These are phyloP conservation scores for Haliclona indistincta DNA, from an alignment of 37 sponge, comb jelly and placozoan genomes.

Conservation along the genomic window DNA sequence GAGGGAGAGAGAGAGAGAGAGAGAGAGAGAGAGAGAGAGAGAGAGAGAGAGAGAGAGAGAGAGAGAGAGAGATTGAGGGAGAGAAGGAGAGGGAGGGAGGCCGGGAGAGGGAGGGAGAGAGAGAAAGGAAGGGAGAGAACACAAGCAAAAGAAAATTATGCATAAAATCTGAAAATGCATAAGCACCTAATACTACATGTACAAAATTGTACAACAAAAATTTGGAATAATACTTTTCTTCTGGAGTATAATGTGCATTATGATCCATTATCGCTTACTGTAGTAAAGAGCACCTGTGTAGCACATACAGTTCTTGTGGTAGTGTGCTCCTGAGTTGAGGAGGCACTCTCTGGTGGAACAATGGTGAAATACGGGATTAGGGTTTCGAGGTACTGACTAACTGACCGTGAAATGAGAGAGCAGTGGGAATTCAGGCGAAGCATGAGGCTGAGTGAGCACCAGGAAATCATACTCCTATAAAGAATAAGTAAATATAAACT, in stretches of 20 bases:
- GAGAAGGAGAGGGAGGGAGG: too few species aligned
- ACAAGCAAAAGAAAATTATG: not conserved
- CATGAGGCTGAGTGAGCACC: slow-evolving; percentile 83
- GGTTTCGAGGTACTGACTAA: not conserved
- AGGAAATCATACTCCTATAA: slow-evolving; percentile 84
- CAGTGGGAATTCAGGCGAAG: slow-evolving; percentile 82
- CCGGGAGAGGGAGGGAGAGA: not conserved
- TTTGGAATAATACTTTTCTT: not conserved
- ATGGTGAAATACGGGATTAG: not conserved
- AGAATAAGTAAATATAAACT: not conserved
- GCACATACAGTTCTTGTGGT: slow-evolving; percentile 84
- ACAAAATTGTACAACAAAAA: too few species aligned
- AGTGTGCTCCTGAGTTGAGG: slow-evolving; percentile 58
- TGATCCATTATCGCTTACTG: slow-evolving; percentile 30
- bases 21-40: not conserved
- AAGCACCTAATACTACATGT: too few species aligned
- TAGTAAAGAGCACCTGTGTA: slow-evolving; percentile 81
- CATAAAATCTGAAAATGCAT: not conserved
- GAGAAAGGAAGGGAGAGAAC: not conserved
- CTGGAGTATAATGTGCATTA: not conserved
- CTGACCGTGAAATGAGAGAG: slow-evolving; percentile 70
- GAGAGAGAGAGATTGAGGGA: too few species aligned
- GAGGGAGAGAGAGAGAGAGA: too few species aligned
- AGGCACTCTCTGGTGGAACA: slow-evolving; percentile 62
- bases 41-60: not conserved